Percentiles rank a stretch among this genome's conserved stretches.
Conservation (phyloP, 2,888 invertebrate species). For the Drosophila silvestris region DNA sequence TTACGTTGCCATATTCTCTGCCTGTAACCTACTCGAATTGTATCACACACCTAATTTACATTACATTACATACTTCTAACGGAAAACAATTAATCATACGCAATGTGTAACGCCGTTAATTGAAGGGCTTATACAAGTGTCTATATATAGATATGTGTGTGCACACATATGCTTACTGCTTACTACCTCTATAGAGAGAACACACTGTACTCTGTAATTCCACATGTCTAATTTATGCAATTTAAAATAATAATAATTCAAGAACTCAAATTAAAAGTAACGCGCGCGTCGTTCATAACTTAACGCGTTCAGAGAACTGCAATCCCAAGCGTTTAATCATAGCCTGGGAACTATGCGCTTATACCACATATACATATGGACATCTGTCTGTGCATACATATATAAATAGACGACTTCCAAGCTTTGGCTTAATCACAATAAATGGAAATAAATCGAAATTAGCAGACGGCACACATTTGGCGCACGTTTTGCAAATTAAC, state of each 20-base stretch:
- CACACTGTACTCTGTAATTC: background rate
- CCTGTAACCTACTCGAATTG: background rate
- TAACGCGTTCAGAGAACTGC: slow-evolving; percentile 8
- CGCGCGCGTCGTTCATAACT: slow-evolving; percentile 28
- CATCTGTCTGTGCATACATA: background rate
- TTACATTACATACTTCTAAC: background rate
- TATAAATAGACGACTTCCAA: slow-evolving; percentile 12
- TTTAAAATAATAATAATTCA: slow-evolving; percentile 43
- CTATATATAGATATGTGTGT: background rate
- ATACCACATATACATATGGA: background rate
- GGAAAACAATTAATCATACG: background rate
- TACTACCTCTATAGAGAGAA: background rate
- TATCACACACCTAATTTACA: background rate
- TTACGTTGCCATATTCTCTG: background rate
- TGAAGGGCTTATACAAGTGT: background rate
- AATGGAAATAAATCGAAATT: slow-evolving; percentile 74
- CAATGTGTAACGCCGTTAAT: background rate
- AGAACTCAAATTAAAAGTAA: slow-evolving; percentile 21
- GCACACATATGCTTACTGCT: background rate
- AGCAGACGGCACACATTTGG: slow-evolving; percentile 56
- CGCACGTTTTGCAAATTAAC: slow-evolving; percentile 72
- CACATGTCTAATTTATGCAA: slow-evolving; percentile 36
- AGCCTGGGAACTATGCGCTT: slow-evolving; percentile 43
- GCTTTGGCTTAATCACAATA: slow-evolving; percentile 60
- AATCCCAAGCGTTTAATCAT: slow-evolving; percentile 37